Evolutionary conservation across 2,888 invertebrate species (phyloP).

Genomic region (Asteroscopus sphinx): DNA sequence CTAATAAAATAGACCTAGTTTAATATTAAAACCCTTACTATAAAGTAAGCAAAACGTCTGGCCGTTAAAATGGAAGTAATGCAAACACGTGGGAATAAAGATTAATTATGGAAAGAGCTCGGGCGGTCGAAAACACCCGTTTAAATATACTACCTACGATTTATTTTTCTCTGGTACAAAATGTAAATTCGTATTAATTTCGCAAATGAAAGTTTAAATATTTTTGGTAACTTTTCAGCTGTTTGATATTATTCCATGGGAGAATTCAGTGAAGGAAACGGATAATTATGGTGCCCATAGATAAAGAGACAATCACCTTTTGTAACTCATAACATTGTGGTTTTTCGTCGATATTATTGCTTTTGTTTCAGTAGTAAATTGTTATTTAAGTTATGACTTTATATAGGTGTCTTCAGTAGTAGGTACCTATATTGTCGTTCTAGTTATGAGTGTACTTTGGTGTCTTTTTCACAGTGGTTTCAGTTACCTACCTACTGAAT

Average conservation of each 20-base stretch:
- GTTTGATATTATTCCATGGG: constrained; percentile 2
- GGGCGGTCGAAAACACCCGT: constrained; percentile 41
- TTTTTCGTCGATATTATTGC: constrained; percentile 1
- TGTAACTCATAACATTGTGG: constrained; percentile 2
- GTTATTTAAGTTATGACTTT: not conserved
- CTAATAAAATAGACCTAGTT: constrained; percentile 20
- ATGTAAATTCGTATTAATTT: constrained; percentile 18
- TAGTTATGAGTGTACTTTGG: too few relatives aligned
- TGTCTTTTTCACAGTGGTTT: too few relatives aligned
- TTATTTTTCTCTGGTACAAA: constrained; percentile 32
- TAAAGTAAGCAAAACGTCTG: constrained; percentile 52
- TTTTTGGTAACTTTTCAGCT: not conserved
- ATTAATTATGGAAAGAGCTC: constrained; percentile 63
- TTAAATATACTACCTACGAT: constrained; percentile 46
- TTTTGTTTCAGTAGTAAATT: not conserved
- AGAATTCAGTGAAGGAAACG: constrained; percentile 20
- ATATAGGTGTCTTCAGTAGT: too few relatives aligned
- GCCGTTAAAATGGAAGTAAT: constrained; percentile 43
- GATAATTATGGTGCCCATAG: constrained; percentile 28
- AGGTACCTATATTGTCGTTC: too few relatives aligned
- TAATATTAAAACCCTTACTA: constrained; percentile 44
- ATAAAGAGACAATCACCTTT: constrained; percentile 18
- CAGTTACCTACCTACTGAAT: too few relatives aligned
- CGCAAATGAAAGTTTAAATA: too few relatives aligned
- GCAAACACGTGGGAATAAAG: constrained; percentile 58